A percentile compares a stretch with the other conserved stretches of the same genome.
These are phyloP conservation scores for Agonopterix heracliana DNA, from an alignment of 2,888 invertebrate species.

Conservation along the genomic window DNA sequence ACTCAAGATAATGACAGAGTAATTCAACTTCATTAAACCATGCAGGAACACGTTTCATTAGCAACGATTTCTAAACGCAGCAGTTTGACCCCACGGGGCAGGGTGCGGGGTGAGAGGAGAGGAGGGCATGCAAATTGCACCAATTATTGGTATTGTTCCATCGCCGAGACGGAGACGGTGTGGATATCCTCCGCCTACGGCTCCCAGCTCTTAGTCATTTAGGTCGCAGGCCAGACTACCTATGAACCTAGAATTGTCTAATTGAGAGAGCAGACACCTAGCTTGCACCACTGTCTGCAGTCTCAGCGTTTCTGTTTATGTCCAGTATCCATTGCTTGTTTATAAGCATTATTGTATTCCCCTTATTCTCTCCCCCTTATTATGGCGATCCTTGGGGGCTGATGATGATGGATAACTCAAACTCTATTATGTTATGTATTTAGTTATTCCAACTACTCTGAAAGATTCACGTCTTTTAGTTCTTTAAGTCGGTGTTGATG, in stretches of 20 bases:
- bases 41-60: slow-evolving; percentile 3
- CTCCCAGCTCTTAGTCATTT: slow-evolving; percentile 1
- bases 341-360: too few species aligned
- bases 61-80: not conserved
- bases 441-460: too few species aligned
- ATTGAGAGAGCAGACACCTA: slow-evolving; percentile 32
- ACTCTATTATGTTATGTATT: too few species aligned
- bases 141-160: slow-evolving; percentile 28
- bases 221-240: not conserved
- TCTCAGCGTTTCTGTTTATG: not conserved
- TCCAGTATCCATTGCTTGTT: too few species aligned
- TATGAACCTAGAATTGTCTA: slow-evolving; percentile 24
- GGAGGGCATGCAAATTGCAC: slow-evolving; percentile 22
- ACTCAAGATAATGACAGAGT: too few species aligned
- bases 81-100: too few species aligned
- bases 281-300: not conserved
- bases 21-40: not conserved
- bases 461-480: too few species aligned
- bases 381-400: too few species aligned
- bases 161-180: slow-evolving; percentile 6
- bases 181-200: slow-evolving; percentile 28
- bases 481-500: too few species aligned
- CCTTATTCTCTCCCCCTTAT: too few species aligned
- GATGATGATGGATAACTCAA: too few species aligned
- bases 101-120: too few species aligned